These are phyloP conservation scores for Nerophis ophidion DNA, from an alignment of 2,113 vertebrate species.

Conservation along the genomic window DNA sequence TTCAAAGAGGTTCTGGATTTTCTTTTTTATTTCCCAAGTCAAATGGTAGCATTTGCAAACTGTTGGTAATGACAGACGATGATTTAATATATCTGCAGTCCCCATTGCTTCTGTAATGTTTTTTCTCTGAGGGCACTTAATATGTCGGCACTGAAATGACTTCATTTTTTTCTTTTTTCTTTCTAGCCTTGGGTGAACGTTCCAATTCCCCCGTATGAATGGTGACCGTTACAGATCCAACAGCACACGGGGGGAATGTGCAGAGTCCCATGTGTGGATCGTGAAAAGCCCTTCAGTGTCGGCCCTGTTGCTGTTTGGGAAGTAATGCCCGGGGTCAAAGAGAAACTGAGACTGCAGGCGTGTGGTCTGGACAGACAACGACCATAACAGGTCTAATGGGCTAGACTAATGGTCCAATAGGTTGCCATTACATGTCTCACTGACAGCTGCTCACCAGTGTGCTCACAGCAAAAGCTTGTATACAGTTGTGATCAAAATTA, in stretches of 20 bases:
- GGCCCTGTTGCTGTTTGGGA: constrained; percentile 38
- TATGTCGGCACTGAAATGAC: constrained; percentile 15
- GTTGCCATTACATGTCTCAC: constrained; percentile 66
- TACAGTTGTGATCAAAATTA: too few relatives aligned
- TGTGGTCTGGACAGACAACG: constrained; percentile 58
- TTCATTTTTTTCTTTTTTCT: constrained; percentile 13
- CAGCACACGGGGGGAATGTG: constrained; percentile 32
- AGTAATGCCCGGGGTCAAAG: constrained; percentile 62
- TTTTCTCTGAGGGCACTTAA: constrained; percentile 19
- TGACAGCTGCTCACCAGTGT: constrained; percentile 64
- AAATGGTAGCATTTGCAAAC: constrained; percentile 9
- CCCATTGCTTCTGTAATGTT: constrained; percentile 27
- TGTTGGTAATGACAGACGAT: constrained; percentile 27
- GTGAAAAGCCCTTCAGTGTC: constrained; percentile 61
- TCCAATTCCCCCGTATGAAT: constrained; percentile 41
- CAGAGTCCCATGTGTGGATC: constrained; percentile 48
- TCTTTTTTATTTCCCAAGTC: constrained; percentile 12
- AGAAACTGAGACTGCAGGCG: constrained; percentile 51
- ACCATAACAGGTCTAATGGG: constrained; percentile 69
- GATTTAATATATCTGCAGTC: constrained; percentile 22
- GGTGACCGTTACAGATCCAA: constrained; percentile 52
- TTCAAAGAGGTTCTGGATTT: constrained; percentile 21
- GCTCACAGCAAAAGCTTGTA: neutral
- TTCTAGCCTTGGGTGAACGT: constrained; percentile 33
- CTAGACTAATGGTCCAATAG: constrained; percentile 69